These are phyloP conservation scores for Echeneis naucrates DNA, from an alignment of 2,797 vertebrate genomes.

Conservation along the genomic window DNA sequence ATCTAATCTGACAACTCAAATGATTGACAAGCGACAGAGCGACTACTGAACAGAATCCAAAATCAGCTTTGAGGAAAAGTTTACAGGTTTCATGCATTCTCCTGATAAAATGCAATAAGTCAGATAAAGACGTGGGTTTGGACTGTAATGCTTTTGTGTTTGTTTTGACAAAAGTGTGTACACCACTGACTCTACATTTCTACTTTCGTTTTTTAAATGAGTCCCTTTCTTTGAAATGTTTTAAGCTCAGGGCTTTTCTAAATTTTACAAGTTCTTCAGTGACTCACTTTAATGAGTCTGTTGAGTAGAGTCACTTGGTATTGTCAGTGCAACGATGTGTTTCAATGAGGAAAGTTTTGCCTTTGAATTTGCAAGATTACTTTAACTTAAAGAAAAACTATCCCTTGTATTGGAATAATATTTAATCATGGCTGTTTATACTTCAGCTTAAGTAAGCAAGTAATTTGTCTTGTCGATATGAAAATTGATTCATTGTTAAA, in stretches of 20 bases:
- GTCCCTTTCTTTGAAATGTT: no score
- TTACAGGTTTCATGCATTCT: not conserved
- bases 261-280: no score
- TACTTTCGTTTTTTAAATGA: no score
- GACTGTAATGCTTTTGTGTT: not conserved
- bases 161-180: no score
- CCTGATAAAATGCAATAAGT: not conserved
- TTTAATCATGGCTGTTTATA: not conserved
- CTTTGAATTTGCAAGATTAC: no score
- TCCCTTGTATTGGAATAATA: not conserved
- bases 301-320: no score
- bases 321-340: no score
- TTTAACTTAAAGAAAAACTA: no score
- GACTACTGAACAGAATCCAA: not conserved
- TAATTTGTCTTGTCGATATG: not conserved
- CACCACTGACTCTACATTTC: no score
- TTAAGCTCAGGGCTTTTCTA: no score
- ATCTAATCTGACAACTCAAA: constrained; percentile 41
- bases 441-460: not conserved
- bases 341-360: no score
- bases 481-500: not conserved
- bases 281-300: no score
- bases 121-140: not conserved
- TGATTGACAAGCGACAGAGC: constrained; percentile 24
- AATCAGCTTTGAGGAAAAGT: constrained; percentile 7